Base-by-base conservation (phyloP, 53 echinoderm and acorn worm genomes). In the Hippasteria phrygiana region DNA sequence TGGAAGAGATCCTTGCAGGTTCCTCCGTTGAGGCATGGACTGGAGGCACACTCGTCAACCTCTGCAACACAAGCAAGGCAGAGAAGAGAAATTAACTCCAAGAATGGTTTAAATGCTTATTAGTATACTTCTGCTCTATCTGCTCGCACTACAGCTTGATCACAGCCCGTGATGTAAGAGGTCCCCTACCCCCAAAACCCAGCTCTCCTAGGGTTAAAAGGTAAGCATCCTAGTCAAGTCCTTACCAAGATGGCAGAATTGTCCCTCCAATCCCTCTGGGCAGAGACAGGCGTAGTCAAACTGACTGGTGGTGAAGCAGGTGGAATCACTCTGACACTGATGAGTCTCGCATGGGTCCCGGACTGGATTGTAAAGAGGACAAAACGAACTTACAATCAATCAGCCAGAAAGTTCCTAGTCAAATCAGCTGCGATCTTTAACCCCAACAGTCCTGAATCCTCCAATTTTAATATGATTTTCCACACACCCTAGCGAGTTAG, bases 201-300 rank as follows among this genome's bases (percentile, higher is more conserved):
- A n/a, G n/a, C n/a, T n/a, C n/a, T n/a, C n/a, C n/a, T n/a, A n/a
- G n/a, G n/a, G n/a, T n/a, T n/a, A n/a, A n/a, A n/a, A n/a, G n/a
- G n/a, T n/a, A n/a, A n/a, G n/a, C n/a, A n/a, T 24, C 1, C n/a
- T 26, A 34, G 33, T 31, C 7, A 55, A 71, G 50, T 26, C 62
- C 89, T 93, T 90, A 97, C 97, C 93, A 40, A 75, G 48, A 63
- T 97, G 87, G 79, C 97, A 97, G 86, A 89, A 81, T 17, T 63
- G 43, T 45, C 96, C 96, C 43, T 78, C 92, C 59, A 86, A 96
- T 17, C 96, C 96, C 27, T 78, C 33, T 6, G 74, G 80, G 62
- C 96, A 96, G 3, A 84, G 34, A 86, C 96, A 96, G 9, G 46
- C 59, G 74, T 91, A 94, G 55, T 73, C 66, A 53, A 64, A 37